A percentile compares a stretch with the other conserved stretches of the same genome.
Conservation (phyloP, 2,797 vertebrate genomes). For the Nyctibius grandis region DNA sequence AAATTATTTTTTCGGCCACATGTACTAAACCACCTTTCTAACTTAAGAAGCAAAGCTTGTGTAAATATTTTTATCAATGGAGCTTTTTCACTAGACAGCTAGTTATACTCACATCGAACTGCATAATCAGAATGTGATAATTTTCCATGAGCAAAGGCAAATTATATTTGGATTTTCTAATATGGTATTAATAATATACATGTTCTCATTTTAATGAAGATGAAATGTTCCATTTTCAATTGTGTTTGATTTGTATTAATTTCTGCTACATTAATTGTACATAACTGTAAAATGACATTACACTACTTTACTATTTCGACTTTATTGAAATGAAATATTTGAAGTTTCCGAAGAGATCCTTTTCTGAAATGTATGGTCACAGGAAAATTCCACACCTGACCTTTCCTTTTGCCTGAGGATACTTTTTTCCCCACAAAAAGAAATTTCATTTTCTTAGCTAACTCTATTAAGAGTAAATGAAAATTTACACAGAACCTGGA, state of each 20-base stretch:
- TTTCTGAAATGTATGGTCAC: neutral
- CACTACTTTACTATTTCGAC: neutral
- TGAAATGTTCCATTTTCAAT: neutral
- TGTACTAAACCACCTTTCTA: neutral
- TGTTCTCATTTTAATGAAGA: neutral
- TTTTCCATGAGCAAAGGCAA: neutral
- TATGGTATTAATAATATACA: neutral
- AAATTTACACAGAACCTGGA: neutral
- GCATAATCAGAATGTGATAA: neutral
- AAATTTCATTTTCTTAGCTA: neutral
- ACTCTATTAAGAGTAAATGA: neutral
- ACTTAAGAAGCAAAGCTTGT: neutral
- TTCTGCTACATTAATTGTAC: neutral
- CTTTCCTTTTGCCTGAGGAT: neutral
- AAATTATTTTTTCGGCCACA: fast-evolving
- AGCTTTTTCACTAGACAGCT: neutral
- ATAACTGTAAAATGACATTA: neutral
- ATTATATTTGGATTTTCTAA: neutral
- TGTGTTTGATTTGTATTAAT: neutral
- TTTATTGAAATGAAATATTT: neutral
- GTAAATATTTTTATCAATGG: neutral
- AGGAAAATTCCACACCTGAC: neutral
- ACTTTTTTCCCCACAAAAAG: neutral
- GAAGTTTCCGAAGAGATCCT: neutral
- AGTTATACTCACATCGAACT: neutral